phyloP scores from a whole-genome alignment of 2,888 invertebrate genomes.

The Rosalia funebris region DNA sequence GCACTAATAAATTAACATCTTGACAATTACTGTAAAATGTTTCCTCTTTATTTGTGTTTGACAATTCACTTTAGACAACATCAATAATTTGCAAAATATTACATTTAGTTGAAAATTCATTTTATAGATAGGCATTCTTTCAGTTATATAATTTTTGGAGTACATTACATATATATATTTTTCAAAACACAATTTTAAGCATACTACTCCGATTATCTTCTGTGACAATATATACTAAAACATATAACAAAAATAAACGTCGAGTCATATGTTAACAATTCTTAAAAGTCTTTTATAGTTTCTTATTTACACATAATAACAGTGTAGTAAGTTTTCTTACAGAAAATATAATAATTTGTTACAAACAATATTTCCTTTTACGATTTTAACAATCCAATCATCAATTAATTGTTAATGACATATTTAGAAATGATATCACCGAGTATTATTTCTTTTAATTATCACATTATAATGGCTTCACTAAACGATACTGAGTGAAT shows the following conservation, averaged over 20 bases:
- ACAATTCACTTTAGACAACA: too few relatives aligned
- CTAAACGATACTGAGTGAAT: slow-evolving; percentile 1
- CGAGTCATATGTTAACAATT: slow-evolving; percentile 9
- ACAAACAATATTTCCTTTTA: slow-evolving; percentile 12
- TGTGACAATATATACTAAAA: not conserved
- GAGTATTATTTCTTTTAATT: slow-evolving; percentile 27
- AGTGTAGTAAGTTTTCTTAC: slow-evolving; percentile 28
- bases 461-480: slow-evolving; percentile 22
- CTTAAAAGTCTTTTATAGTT: slow-evolving; percentile 23
- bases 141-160: not conserved
- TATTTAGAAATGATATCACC: slow-evolving; percentile 28
- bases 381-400: slow-evolving; percentile 28
- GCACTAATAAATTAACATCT: not conserved
- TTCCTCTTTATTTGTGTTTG: too few relatives aligned
- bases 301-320: slow-evolving; percentile 18
- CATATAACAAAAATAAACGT: slow-evolving; percentile 26
- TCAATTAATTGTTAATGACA: slow-evolving; percentile 10
- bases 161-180: not conserved
- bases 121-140: not conserved
- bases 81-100: too few relatives aligned
- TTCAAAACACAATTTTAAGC: not conserved
- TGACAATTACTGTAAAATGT: too few relatives aligned
- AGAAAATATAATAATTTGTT: slow-evolving; percentile 5
- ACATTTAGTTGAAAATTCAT: too few relatives aligned
- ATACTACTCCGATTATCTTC: not conserved